These are phyloP conservation scores for Rhabdomys pumilio DNA, from an alignment of 2,797 vertebrate species.

Conservation along the genomic window DNA sequence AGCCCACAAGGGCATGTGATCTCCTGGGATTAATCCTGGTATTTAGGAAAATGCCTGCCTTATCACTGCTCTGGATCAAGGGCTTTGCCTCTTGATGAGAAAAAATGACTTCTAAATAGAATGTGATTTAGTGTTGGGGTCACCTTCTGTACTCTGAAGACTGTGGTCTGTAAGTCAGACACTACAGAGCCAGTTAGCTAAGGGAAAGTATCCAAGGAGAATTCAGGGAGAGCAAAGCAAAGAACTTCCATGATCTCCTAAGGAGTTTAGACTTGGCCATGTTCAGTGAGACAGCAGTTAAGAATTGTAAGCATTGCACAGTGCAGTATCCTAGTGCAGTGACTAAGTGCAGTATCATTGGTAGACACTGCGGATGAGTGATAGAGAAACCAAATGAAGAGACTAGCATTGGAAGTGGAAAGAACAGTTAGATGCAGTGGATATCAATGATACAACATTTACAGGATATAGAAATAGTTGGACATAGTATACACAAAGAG, in stretches of 20 bases:
- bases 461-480: neutral
- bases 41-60: conserved; percentile 84
- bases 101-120: conserved; percentile 78
- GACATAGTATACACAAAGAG: neutral
- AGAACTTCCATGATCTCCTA: neutral
- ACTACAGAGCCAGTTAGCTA: conserved; percentile 8
- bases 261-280: neutral
- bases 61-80: conserved; percentile 77
- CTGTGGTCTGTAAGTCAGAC: neutral
- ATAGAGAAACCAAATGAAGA: neutral
- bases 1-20: conserved; percentile 76
- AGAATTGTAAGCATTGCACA: neutral
- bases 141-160: conserved; percentile 22
- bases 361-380: neutral
- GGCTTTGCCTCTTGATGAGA: conserved; percentile 81
- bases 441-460: neutral
- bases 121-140: conserved; percentile 50
- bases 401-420: conserved; percentile 1
- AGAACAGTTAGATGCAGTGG: neutral
- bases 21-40: conserved; percentile 79
- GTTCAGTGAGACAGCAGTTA: neutral
- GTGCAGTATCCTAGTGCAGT: neutral
- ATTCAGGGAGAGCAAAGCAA: neutral
- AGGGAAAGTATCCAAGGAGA: neutral
- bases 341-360: neutral